Evolutionary conservation across 2,113 vertebrate species (phyloP), one percentile per base, ranked within the genome.

Genomic region (Miniopterus natalensis): DNA sequence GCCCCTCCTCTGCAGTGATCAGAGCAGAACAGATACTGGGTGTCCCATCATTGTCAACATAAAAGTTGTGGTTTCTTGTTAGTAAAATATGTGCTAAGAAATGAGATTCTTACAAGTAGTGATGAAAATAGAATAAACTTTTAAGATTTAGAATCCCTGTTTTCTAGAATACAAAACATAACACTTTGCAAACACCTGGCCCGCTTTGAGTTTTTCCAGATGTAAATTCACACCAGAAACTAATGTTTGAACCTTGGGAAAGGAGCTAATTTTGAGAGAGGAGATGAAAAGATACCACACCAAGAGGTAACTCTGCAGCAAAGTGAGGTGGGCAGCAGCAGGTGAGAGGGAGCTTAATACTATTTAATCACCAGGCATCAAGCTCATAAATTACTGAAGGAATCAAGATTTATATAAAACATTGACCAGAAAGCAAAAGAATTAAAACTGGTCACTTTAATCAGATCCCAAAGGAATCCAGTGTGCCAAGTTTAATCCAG

Each of bases 401-500:
- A 97, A 68, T 78, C 96, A 97, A 97, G 96, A 95, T 36, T 90
- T 89, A 42, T 42, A 53, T 90, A 6, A 25, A 75, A 47, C 15
- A 25, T 71, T 84, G 86, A 88, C 57, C 20, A 55, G 6, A 36
- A 92, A 96, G 68, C 63, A 55, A 10, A 4, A 91, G 88, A 94
- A 95, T 94, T 95, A 95, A 88, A 97, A 97, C 85, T 96, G 89
- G 91, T 80, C 94, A 78, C 49, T 97, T 92, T 27, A 71, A 96
- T 95, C 92, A 96, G 97, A 85, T 89, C 92, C 74, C 86, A 42
- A 14, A 68, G 96, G 95, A 97, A 63, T 1, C 15, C 78, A 61
- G 21, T 23, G 77, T 96, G 97, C 95, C 97, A 97, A 97, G 81
- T 97, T 97, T 97, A 94, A 97, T 96, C 88, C 2, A 1, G 18